A percentile compares a stretch with the other conserved stretches of the same genome.
These are phyloP conservation scores for Tragulus kanchil DNA, from an alignment of 2,113 vertebrate species.

Conservation along the genomic window DNA sequence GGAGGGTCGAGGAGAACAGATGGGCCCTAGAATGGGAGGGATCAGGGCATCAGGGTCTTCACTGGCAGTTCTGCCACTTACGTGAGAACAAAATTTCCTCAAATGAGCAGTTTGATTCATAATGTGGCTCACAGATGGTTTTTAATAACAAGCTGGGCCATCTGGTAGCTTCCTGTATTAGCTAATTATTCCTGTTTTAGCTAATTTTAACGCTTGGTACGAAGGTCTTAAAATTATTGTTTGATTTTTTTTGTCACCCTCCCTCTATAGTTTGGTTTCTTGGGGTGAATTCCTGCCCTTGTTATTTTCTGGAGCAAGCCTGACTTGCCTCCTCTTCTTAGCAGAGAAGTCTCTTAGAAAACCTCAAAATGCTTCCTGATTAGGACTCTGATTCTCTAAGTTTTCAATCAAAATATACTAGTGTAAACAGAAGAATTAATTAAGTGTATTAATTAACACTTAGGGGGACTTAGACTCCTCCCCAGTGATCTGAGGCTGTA, in stretches of 20 bases:
- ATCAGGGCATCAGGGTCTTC: neutral
- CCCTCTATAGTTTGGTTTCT: constrained; percentile 68
- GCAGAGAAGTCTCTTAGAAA: constrained; percentile 57
- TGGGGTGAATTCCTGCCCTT: constrained; percentile 61
- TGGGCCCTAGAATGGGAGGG: neutral
- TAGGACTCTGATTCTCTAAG: neutral
- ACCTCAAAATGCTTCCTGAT: constrained; percentile 44
- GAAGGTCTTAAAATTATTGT: constrained; percentile 76
- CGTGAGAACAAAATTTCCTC: neutral
- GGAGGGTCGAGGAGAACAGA: neutral
- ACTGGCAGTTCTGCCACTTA: neutral
- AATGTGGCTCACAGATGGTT: constrained; percentile 61
- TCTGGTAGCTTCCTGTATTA: constrained; percentile 75
- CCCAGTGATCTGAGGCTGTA: neutral
- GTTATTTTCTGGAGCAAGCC: constrained; percentile 46
- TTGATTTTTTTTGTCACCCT: constrained; percentile 60
- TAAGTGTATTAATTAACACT: neutral
- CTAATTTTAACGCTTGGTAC: constrained; percentile 40
- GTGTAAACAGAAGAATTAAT: constrained; percentile 11
- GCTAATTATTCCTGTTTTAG: constrained; percentile 73
- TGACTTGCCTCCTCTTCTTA: constrained; percentile 59
- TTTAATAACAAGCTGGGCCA: constrained; percentile 65
- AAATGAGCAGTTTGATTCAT: constrained; percentile 23
- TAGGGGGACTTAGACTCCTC: no score
- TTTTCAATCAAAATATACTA: constrained; percentile 52